Base-by-base conservation (phyloP, 2,113 vertebrate genomes). In the Coracopsis vasa region DNA sequence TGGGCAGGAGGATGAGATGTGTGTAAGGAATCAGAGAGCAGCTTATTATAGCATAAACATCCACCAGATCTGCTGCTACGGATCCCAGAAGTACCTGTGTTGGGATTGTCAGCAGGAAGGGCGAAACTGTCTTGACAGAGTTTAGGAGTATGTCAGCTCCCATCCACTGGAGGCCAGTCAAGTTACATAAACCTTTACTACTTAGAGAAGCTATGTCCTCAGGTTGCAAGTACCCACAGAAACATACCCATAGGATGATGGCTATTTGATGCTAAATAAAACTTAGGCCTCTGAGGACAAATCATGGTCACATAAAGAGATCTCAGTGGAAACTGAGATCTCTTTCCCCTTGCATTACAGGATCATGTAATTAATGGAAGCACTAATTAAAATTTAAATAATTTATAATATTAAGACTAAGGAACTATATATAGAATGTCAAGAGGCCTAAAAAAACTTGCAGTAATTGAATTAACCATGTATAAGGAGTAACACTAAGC, bases 311-410 rank as follows among this genome's bases (percentile, higher is more conserved):
- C 15, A n/a, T 11, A 86, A 64, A 11, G 54, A n/a, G 8, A 21
- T 9, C 31, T n/a, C 31, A 56, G 66, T 42, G 56, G 51, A 84
- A 95, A 69, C 44, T 0, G 9, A 86, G 50, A 54, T 90, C 31
- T 74, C 54, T 72, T 67, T 75, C 44, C n/a, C n/a, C 35, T 41
- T 51, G 70, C 39, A 91, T 61, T 86, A 92, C 94, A 91, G 65
- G 78, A 86, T 67, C 42, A 21, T 51, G 64, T 88, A 92, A 95
- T 94, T 84, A 94, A 84, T n/a, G 37, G 41, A 92, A 86, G 37
- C 35, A 28, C 42, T 92, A 97, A 97, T 93, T 94, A 88, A 71
- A 94, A 86, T 84, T 54, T 94, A 89, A 96, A 96, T 93, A 96
- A 89, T 90, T 96, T 73, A 96, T 86, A 90, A 64, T 74, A 84